Evolutionary conservation across 53 echinoderm and acorn worm genomes (phyloP).

Genomic region (Luidia sarsii): DNA sequence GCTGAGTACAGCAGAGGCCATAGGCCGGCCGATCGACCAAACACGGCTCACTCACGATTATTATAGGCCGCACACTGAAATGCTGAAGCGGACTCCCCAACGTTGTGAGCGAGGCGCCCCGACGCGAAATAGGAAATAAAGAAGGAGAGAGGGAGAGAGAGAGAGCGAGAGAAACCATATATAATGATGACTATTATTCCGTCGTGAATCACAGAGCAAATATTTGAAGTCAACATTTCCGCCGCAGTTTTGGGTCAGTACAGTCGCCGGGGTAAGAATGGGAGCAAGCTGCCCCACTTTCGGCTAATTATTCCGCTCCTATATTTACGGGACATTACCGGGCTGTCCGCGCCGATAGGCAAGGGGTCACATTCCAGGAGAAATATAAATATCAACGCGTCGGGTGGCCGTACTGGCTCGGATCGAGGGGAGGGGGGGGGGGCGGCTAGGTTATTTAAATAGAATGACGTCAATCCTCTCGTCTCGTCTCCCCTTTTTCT

Average conservation of each 20-base stretch:
- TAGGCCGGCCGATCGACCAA: too few relatives aligned
- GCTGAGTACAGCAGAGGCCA: too few relatives aligned
- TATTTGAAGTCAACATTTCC: constrained; percentile 87
- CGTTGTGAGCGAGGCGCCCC: too few relatives aligned
- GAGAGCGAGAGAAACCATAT: constrained; percentile 1
- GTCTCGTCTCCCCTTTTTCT: too few relatives aligned
- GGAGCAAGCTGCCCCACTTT: constrained; percentile 46
- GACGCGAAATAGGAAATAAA: too few relatives aligned
- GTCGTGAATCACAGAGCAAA: constrained; percentile 81
- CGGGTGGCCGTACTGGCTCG: too few relatives aligned
- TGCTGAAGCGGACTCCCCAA: too few relatives aligned
- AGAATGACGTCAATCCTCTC: too few relatives aligned
- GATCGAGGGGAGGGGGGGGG: too few relatives aligned
- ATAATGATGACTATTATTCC: constrained; percentile 62
- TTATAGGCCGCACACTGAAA: too few relatives aligned
- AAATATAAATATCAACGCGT: constrained; percentile 25
- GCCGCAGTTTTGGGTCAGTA: constrained; percentile 63
- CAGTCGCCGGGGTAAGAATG: constrained; percentile 44
- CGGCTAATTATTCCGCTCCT: constrained; percentile 35
- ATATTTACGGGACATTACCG: constrained; percentile 39
- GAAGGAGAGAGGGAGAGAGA: constrained; percentile 17
- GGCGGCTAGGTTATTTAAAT: too few relatives aligned
- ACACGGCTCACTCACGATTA: too few relatives aligned
- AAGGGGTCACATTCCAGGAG: not conserved
- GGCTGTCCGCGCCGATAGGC: constrained; percentile 29